These are phyloP conservation scores for Lagodon rhomboides DNA, from an alignment of 2,797 vertebrate genomes.

Conservation along the genomic window DNA sequence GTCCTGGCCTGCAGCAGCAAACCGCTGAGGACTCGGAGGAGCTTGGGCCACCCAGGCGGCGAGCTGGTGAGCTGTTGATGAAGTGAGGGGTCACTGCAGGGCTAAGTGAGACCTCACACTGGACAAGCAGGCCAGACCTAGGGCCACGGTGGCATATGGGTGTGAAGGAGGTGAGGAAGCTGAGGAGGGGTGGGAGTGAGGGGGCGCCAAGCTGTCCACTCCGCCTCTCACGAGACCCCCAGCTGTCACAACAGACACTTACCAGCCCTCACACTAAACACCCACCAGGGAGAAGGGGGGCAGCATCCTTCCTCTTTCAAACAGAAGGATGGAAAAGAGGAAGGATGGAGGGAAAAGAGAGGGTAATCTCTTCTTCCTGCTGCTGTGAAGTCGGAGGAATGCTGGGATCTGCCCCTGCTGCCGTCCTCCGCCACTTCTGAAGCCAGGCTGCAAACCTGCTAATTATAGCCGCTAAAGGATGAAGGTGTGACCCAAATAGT, in stretches of 20 bases:
- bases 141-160: constrained; percentile 77
- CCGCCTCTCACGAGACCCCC: constrained; percentile 75
- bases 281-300: constrained; percentile 72
- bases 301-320: constrained; percentile 72
- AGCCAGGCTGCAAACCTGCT: constrained; percentile 63
- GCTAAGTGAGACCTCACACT: constrained; percentile 81
- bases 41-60: constrained; percentile 70
- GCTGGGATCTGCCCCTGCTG: constrained; percentile 24
- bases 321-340: constrained; percentile 47
- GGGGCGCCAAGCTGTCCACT: constrained; percentile 70
- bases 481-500: constrained; percentile 75
- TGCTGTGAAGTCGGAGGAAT: constrained; percentile 63
- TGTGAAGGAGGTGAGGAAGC: constrained; percentile 75
- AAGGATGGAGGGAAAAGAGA: constrained; percentile 45
- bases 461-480: constrained; percentile 77
- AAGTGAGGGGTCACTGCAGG: constrained; percentile 74
- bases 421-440: constrained; percentile 50
- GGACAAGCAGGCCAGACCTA: constrained; percentile 76
- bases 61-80: constrained; percentile 62
- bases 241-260: constrained; percentile 88
- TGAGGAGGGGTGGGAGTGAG: constrained; percentile 22
- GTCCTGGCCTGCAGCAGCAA: constrained; percentile 26
- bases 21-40: constrained; percentile 10
- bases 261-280: constrained; percentile 83
- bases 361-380: constrained; percentile 61